These are phyloP conservation scores for Trematomus loennbergii DNA, from an alignment of 2,113 vertebrate species.

Conservation along the genomic window DNA sequence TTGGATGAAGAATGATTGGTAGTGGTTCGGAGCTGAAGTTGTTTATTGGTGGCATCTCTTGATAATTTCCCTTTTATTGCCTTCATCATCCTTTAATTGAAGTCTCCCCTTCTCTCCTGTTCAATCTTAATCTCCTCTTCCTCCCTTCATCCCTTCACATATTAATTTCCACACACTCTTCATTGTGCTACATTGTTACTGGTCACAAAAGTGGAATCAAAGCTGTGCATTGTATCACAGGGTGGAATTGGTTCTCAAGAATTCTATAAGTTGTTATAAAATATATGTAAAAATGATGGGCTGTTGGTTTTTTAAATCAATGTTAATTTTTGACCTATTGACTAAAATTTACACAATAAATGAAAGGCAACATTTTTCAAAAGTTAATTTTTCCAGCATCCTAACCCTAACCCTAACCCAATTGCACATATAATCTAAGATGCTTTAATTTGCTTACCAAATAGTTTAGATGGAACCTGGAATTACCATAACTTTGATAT, in stretches of 20 bases:
- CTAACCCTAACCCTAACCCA: too few species aligned
- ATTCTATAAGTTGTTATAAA: too few species aligned
- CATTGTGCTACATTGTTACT: background rate
- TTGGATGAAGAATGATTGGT: background rate
- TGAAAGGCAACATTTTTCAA: too few species aligned
- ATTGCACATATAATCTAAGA: too few species aligned
- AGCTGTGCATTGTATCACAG: background rate
- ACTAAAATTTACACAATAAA: too few species aligned
- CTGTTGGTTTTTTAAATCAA: background rate
- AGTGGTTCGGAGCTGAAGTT: slow-evolving; percentile 4
- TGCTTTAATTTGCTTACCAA: too few species aligned
- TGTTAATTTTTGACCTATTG: too few species aligned
- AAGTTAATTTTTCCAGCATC: too few species aligned
- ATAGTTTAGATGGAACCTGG: too few species aligned
- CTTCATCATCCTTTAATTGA: background rate
- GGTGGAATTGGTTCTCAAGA: background rate
- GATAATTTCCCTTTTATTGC: slow-evolving; percentile 1
- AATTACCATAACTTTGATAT: background rate
- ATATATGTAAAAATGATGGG: background rate
- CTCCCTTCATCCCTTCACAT: too few species aligned
- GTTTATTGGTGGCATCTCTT: slow-evolving; percentile 4
- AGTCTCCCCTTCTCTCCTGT: background rate
- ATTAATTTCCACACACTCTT: too few species aligned
- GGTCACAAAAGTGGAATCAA: background rate
- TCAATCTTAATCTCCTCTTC: background rate